phyloP scores from a whole-genome alignment of 1,140 invertebrate genomes.

The Palaemon carinicauda region DNA sequence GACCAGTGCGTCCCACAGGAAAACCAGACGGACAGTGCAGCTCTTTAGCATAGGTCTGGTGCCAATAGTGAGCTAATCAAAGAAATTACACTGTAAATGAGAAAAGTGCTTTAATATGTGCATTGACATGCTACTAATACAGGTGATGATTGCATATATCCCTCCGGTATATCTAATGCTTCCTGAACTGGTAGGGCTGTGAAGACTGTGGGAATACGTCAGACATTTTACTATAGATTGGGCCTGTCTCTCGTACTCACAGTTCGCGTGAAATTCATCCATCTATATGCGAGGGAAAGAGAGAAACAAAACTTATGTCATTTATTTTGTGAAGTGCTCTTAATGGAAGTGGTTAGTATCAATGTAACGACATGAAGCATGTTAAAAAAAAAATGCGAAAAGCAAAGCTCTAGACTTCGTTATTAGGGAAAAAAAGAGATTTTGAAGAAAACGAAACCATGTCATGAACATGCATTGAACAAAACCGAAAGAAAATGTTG shows the following conservation, averaged over 20 bases:
- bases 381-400: too few relatives aligned
- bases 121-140: background rate
- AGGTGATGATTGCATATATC: background rate
- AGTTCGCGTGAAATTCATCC: too few relatives aligned
- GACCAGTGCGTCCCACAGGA: background rate
- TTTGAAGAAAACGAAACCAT: too few relatives aligned
- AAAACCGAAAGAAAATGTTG: too few relatives aligned
- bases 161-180: slow-evolving; percentile 13
- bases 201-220: background rate
- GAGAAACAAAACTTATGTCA: too few relatives aligned
- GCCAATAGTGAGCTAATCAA: background rate
- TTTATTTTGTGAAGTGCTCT: too few relatives aligned
- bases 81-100: background rate
- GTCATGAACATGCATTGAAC: too few relatives aligned
- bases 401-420: too few relatives aligned
- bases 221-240: background rate
- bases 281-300: too few relatives aligned
- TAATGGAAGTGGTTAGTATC: too few relatives aligned
- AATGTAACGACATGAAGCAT: too few relatives aligned
- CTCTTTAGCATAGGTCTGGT: background rate
- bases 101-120: background rate
- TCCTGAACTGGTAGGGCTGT: slow-evolving; percentile 23
- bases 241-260: background rate
- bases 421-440: too few relatives aligned
- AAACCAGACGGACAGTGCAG: background rate